These are phyloP conservation scores for Hecatera dysodea DNA, from an alignment of 2,888 invertebrate species.

Conservation along the genomic window DNA sequence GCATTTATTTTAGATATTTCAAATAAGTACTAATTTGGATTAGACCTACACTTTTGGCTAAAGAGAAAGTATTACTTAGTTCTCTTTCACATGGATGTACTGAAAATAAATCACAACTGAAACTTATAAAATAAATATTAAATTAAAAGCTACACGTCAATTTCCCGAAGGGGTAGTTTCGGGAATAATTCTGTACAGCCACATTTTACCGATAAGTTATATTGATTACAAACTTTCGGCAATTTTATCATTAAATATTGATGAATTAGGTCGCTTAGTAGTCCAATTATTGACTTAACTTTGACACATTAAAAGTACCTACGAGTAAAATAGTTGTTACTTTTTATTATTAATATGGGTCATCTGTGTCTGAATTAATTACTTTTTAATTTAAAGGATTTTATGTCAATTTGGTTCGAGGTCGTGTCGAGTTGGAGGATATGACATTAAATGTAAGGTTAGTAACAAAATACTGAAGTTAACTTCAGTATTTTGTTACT, in stretches of 20 bases:
- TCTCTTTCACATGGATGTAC: background rate
- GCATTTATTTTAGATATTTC: no score
- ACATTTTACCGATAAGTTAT: slow-evolving; percentile 29
- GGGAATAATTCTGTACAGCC: background rate
- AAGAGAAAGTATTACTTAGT: no score
- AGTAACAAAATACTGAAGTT: background rate
- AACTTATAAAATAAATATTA: background rate
- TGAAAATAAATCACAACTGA: slow-evolving; percentile 2
- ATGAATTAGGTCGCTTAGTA: background rate
- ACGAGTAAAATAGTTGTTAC: background rate
- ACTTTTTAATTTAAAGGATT: no score
- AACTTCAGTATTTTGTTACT: no score
- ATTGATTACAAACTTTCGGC: slow-evolving; percentile 32
- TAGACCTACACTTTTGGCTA: no score
- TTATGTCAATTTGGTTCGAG: background rate
- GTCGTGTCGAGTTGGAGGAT: background rate
- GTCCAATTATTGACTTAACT: background rate
- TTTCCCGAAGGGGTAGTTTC: background rate
- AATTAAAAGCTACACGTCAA: slow-evolving; percentile 21
- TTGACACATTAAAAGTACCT: background rate
- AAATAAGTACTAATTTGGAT: no score
- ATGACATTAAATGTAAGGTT: no score
- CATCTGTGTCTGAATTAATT: no score
- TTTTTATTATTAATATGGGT: no score
- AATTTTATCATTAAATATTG: slow-evolving; percentile 4